Percentiles rank a stretch among this genome's conserved stretches.
Conservation (phyloP, 2,888 invertebrate species). For the Marasmarcha lunaedactyla region DNA sequence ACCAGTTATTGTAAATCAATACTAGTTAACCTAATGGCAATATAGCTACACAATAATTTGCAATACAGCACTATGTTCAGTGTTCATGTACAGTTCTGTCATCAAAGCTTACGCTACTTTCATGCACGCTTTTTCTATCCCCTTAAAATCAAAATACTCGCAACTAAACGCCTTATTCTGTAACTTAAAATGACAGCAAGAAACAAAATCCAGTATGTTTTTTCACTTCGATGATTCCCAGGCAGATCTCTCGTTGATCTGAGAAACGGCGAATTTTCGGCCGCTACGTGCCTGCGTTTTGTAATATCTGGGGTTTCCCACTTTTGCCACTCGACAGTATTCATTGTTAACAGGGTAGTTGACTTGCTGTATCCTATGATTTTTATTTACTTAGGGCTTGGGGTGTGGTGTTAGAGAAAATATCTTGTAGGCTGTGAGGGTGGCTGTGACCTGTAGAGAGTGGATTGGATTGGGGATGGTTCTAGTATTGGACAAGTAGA, state of each 20-base stretch:
- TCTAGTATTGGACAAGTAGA: too few species aligned
- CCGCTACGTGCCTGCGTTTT: conserved; percentile 46
- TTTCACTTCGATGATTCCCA: conserved; percentile 55
- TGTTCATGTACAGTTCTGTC: too few species aligned
- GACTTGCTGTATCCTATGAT: not conserved
- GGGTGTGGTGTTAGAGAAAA: too few species aligned
- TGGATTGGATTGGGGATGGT: too few species aligned
- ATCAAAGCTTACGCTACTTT: too few species aligned
- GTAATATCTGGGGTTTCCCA: conserved; percentile 36
- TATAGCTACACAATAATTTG: too few species aligned
- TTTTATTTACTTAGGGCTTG: not conserved
- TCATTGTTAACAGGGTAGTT: conserved; percentile 24
- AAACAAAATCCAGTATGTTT: conserved; percentile 43
- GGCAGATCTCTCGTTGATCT: conserved; percentile 62
- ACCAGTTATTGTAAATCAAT: too few species aligned
- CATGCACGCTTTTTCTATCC: too few species aligned
- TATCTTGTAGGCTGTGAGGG: too few species aligned
- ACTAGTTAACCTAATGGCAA: too few species aligned
- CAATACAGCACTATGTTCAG: too few species aligned
- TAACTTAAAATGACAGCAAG: conserved; percentile 15
- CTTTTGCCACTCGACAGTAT: conserved; percentile 27
- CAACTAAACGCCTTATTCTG: conserved; percentile 2
- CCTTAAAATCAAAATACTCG: not conserved
- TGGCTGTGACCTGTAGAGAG: too few species aligned
- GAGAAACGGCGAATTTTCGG: conserved; percentile 53